Evolutionary conservation across 2,113 vertebrate genomes (phyloP), one percentile per base, ranked within the genome.

Genomic region (Burhinus oedicnemus): DNA sequence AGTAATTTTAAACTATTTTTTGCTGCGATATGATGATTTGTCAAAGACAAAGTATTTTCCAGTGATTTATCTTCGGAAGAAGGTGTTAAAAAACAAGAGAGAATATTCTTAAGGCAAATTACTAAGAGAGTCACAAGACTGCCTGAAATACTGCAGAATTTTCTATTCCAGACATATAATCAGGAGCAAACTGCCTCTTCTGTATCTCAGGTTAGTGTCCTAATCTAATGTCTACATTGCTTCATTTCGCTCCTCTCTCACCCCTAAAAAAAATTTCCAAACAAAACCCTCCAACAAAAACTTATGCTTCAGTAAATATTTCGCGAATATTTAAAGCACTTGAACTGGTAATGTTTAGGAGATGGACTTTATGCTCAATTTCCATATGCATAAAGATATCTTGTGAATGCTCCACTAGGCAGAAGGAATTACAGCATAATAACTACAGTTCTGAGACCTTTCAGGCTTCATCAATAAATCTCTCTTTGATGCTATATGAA

Each of bases 381-480:
- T 89, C 15, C 57, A 54, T 15, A 83, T 45, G 38, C 54, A 78
- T 2, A 42, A n/a, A 88, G 40, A 15, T 27, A 51, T 18, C 16
- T 52, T 5, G 3, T 47, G 60, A 90, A 75, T 49, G 38, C 22
- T 81, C 11, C 27, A 40, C 60, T 5, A 89, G 69, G 82, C 81
- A 83, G 51, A 79, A 91, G 55, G 58, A 86, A 85, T 89, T 80
- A 74, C 65, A 84, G 57, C 74, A 42, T 47, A 85, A 40, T 51
- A 95, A 77, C 51, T 66, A 52, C 81, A 66, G 77, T 70, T 87
- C 61, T 70, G 80, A 93, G 91, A 76, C 75, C 84, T 94, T 90
- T 96, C 90, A 86, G 71, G 94, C 23, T 90, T 93, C 87, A 93
- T 91, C 80, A 87, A 83, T 96, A 89, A 82, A 82, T 65, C 52